Evolutionary conservation across 2,888 invertebrate genomes (phyloP).

Genomic region (Cataglyphis rosenhaueri): DNA sequence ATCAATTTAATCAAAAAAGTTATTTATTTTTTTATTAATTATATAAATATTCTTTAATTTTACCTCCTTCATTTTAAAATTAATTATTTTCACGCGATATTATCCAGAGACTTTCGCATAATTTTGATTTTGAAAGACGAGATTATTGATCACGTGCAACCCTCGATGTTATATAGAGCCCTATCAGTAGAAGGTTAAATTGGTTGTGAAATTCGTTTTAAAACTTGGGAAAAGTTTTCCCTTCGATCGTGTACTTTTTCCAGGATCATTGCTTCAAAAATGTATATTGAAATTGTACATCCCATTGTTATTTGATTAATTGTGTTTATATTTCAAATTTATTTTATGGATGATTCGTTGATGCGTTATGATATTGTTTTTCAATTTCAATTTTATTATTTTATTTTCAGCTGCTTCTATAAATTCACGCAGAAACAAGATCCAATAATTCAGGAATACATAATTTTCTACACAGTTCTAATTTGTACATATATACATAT

Average conservation of each 20-base stretch:
- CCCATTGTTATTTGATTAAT: slow-evolving; percentile 28
- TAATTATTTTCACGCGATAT: slow-evolving; percentile 16
- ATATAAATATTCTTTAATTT: not conserved
- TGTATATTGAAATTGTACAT: slow-evolving; percentile 52
- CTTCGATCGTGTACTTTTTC: slow-evolving; percentile 39
- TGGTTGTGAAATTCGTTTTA: slow-evolving; percentile 55
- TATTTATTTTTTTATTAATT: not conserved
- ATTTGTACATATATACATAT: not conserved
- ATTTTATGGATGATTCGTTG: slow-evolving; percentile 28
- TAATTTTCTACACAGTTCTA: not conserved
- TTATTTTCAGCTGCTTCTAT: not conserved
- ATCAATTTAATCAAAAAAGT: not conserved
- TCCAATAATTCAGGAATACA: not conserved
- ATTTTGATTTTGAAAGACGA: slow-evolving; percentile 27
- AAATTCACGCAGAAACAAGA: slow-evolving; percentile 3
- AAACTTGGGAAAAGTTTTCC: slow-evolving; percentile 45
- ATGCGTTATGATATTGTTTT: slow-evolving; percentile 44
- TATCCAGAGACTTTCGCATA: not conserved
- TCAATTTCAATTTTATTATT: slow-evolving; percentile 20
- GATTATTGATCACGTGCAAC: slow-evolving; percentile 40
- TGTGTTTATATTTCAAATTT: slow-evolving; percentile 33
- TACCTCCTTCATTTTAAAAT: slow-evolving; percentile 1
- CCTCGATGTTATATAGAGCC: slow-evolving; percentile 38
- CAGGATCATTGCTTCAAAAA: slow-evolving; percentile 47
- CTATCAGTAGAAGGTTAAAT: slow-evolving; percentile 53